Evolutionary conservation across 1,140 invertebrate genomes (phyloP), one percentile per base, ranked within the genome.

Genomic region (Physella acuta): DNA sequence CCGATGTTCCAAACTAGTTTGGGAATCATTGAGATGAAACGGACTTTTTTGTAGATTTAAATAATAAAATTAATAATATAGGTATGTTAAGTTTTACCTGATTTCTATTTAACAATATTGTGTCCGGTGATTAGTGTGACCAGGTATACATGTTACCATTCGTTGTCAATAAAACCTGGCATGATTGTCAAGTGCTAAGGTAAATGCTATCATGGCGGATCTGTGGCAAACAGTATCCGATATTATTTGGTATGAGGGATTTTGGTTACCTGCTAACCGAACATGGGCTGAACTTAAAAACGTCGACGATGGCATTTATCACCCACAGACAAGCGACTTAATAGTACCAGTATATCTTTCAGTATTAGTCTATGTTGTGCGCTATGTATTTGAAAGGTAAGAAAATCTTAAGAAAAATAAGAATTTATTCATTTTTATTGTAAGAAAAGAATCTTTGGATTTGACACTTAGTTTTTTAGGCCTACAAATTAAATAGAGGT

Each of bases 251-350:
- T 64, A 64, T n/a, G 72, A 77, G 63, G 33, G n/a, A 34, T 75
- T 75, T 65, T 77, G 76, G 76, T 72, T 77, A 49, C 73, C 76
- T n/a, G 62, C 26, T n/a, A 71, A 75, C 39, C 58, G 62, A 8
- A 68, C 73, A 28, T 70, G 72, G 70, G 70, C 73, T 67, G 68
- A 62, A 24, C 68, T 70, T 28, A 73, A 70, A 61, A 70, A 71
- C 33, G 68, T 36, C 20, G 61, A 68, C 26, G 56, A 63, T 24
- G 67, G 72, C 11, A 60, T 71, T 26, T 75, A 77, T 53, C 62
- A 73, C 20, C 72, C 74, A 17, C 68, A 73, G 34, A 17, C 60
- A 5, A 64, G 37, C 20, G 71, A 77, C 63, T 44, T 77, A 31
- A 44, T 65, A 17, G 58, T 59, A 51, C 59, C 75, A 24, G 39